These are phyloP conservation scores for Eidolon dupreanum DNA, from an alignment of 2,797 vertebrate species.

Conservation along the genomic window DNA sequence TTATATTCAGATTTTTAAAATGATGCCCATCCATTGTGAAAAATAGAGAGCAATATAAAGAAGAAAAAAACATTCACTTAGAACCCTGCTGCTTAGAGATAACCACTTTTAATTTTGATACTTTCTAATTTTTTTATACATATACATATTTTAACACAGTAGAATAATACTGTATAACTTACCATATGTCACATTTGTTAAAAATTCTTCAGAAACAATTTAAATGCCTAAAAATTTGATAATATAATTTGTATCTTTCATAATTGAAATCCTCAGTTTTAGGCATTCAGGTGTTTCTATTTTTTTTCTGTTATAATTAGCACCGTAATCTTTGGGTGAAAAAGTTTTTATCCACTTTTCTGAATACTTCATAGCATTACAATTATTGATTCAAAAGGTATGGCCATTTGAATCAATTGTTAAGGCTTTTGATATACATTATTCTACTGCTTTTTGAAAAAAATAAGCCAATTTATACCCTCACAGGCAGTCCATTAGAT, in stretches of 20 bases:
- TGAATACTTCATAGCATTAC: neutral
- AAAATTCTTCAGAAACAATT: constrained; percentile 14
- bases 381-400: constrained; percentile 6
- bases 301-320: neutral
- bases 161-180: neutral
- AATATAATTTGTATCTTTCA: constrained; percentile 3
- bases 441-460: neutral
- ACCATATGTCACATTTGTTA: constrained; percentile 1
- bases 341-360: constrained; percentile 30
- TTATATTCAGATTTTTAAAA: constrained; percentile 4
- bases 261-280: neutral
- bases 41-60: neutral
- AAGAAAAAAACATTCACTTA: neutral
- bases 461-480: neutral
- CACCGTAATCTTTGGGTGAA: neutral
- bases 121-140: neutral
- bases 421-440: neutral
- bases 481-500: neutral
- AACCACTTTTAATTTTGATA: neutral
- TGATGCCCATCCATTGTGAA: neutral
- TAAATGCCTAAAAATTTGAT: constrained; percentile 10
- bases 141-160: constrained; percentile 4
- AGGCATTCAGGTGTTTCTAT: neutral
- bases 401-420: neutral
- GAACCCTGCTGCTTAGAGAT: neutral